phyloP scores from a whole-genome alignment of 2,888 invertebrate species.

The Nymphalis c-album region DNA sequence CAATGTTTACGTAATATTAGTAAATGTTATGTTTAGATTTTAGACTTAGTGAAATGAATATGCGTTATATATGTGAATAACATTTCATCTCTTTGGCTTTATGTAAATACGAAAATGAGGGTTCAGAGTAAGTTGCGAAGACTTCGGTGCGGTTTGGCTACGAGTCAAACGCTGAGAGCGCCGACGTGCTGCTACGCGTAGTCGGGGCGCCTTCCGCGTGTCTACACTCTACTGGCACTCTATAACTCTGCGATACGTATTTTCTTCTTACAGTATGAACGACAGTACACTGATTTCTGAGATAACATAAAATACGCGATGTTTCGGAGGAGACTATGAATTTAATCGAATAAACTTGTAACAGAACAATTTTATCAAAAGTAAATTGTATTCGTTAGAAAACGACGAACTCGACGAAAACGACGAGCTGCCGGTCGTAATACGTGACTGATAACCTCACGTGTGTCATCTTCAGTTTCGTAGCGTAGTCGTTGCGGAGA shows the following conservation, averaged over 20 bases:
- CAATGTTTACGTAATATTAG: too few species aligned
- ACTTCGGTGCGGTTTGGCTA: constrained; percentile 20
- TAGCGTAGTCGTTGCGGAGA: neutral
- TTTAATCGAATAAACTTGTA: neutral
- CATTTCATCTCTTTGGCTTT: neutral
- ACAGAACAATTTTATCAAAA: neutral
- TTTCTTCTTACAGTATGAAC: too few species aligned
- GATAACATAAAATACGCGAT: too few species aligned
- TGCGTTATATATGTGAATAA: too few species aligned
- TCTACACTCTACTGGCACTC: neutral
- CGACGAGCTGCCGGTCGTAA: neutral
- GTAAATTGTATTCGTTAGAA: neutral
- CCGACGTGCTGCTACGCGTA: constrained; percentile 9
- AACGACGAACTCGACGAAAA: neutral
- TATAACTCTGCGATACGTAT: too few species aligned
- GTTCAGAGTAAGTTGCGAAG: neutral
- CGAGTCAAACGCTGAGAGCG: constrained; percentile 13
- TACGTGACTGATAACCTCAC: neutral
- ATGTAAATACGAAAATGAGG: neutral
- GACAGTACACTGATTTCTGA: too few species aligned
- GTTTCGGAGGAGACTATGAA: too few species aligned
- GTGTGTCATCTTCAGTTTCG: neutral
- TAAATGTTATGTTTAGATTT: too few species aligned
- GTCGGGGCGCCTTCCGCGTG: neutral
- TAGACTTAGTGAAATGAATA: too few species aligned